Conservation (phyloP, 2,797 vertebrate species). For the Onychomys leucogaster region DNA sequence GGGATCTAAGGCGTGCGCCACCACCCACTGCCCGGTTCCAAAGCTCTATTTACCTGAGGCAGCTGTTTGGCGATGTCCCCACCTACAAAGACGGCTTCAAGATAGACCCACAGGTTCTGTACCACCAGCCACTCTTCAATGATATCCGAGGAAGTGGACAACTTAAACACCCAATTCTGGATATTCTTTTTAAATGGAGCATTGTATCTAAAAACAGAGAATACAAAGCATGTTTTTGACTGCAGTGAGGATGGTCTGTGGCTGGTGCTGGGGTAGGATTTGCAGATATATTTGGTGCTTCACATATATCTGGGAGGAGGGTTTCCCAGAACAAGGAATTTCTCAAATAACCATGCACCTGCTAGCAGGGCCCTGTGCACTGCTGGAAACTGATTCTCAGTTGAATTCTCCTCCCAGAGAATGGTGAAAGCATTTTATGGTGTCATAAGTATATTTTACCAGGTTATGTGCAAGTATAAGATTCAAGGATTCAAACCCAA, state of each 20-base stretch:
- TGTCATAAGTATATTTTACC: background rate
- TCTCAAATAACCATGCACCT: background rate
- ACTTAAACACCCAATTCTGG: constrained; percentile 88
- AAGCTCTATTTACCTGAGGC: constrained; percentile 86
- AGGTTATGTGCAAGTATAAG: constrained; percentile 7
- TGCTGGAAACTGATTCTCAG: background rate
- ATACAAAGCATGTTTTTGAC: constrained; percentile 15
- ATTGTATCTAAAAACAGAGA: constrained; percentile 86
- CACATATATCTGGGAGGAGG: background rate
- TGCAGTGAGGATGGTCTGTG: background rate
- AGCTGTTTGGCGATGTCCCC: constrained; percentile 90
- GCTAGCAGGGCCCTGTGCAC: background rate
- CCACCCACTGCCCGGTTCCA: too few species aligned
- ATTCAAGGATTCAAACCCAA: background rate
- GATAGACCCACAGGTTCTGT: constrained; percentile 90
- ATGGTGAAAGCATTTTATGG: background rate
- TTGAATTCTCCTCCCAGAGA: background rate
- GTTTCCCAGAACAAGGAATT: background rate
- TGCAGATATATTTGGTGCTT: background rate
- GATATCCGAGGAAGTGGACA: constrained; percentile 87
- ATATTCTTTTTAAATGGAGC: constrained; percentile 89
- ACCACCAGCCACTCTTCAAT: constrained; percentile 90
- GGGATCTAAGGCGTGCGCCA: too few species aligned
- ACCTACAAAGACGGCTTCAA: constrained; percentile 90
- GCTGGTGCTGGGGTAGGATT: background rate